Evolutionary conservation across 2,113 vertebrate species (phyloP), one percentile per base, ranked within the genome.

Genomic region (Deroptyus accipitrinus): DNA sequence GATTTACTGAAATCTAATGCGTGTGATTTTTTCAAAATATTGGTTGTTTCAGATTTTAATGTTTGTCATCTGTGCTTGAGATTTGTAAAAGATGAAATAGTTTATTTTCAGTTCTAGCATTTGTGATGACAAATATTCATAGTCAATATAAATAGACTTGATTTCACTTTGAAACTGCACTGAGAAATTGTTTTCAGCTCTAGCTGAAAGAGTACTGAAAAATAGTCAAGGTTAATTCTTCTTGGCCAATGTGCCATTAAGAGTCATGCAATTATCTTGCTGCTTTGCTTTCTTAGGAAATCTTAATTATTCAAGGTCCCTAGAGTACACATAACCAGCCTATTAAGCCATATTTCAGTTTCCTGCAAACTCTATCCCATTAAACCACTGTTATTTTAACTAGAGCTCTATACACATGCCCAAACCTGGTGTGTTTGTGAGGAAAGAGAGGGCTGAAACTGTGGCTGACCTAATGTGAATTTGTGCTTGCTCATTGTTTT

Each of bases 231-330:
- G 70, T 90, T 87, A 85, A n/a, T 76, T 79, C 42, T 82, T 95
- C 70, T 73, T 74, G 70, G 39, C 24, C 67, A 87, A 31, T 70
- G n/a, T 82, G 79, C 59, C 81, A 83, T 82, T 79, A 72, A 83
- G n/a, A 88, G 54, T 80, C 72, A 83, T 42, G 35, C 68, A 93
- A 69, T 88, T 96, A 83, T 86, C 67, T 37, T 83, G 37, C 28
- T 88, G n/a, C 31, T 64, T 90, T 79, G 31, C 37, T 87, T 94
- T 94, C 54, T 87, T 88, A 41, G 64, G 87, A 95, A 88, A 59
- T 51, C 64, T 42, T 93, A 86, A 88, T 93, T 91, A 80, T 92
- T 64, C 59, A 67, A 59, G 79, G 85, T 83, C n/a, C 4, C 25
- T 57, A 63, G 75, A 83, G 80, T 18, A 63, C 75, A 85, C 15